Evolutionary conservation across 2,888 invertebrate genomes (phyloP), one percentile per base, ranked within the genome.

Genomic region (Alcis repandata): DNA sequence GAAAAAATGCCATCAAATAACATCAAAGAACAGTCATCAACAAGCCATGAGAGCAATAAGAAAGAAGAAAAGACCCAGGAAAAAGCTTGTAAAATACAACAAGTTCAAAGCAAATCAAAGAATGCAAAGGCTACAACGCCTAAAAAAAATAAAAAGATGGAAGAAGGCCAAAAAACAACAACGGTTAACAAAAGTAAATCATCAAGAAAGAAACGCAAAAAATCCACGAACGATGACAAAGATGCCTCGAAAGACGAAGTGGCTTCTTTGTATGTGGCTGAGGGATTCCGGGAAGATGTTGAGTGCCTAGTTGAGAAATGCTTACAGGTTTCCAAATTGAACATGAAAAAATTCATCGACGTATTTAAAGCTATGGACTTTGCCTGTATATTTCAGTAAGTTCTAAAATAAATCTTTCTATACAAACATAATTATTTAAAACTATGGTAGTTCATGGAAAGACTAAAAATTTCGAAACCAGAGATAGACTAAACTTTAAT

Each of bases 321-420:
- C 52, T 46, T 79, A 0, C 74, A 79, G 45, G 72, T 78, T 0
- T 79, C 79, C 0, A 77, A 73, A 0, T 70, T 90, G 1, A 88
- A 82, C n/a, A 92, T 83, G 59, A 80, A 84, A 4, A 72, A 74
- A 6, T 93, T 92, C 69, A 80, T 84, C 10, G 68, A 79, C 4
- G 72, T 87, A 45, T 93, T 90, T 87, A 88, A 88, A 52, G 82
- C 86, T 0, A 86, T 90, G 85, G 78, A 87, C n/a, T 82, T 92
- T 60, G 76, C 80, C 8, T 70, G 71, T 45, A 59, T 90, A 10
- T 92, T 82, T 70, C 77, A 83, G 92, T 92, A 76, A 86, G 91
- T 84, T 27, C 27, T n/a, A 27, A 27, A 27, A 27, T 27, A 27
- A 4, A 27, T 27, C 27, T 27, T 27, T n/a, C n/a, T n/a, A n/a